A percentile compares a stretch with the other conserved stretches of the same genome.
Evolutionary conservation across 2,888 invertebrate genomes (phyloP).

Genomic region (Tipula vernalis): DNA sequence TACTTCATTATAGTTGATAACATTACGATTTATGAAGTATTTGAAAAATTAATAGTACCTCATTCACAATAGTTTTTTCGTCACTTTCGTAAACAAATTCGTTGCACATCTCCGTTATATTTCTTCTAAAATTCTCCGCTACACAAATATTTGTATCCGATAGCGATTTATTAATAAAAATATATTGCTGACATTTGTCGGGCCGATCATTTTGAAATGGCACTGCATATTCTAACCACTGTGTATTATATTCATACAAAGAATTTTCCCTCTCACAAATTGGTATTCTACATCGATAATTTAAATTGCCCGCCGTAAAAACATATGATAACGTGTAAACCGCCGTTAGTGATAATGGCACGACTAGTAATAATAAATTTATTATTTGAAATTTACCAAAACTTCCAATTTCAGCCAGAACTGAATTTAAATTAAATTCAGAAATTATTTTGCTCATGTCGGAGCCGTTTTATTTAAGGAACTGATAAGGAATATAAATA

Average conservation of each 20-base stretch:
- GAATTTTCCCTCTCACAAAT: not conserved
- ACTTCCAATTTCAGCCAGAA: not conserved
- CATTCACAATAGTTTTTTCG: not conserved
- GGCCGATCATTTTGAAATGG: not conserved
- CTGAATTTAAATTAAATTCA: not conserved
- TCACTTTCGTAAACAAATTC: not conserved
- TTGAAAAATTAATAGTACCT: not conserved
- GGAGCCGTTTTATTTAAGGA: not conserved
- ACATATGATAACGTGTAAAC: not conserved
- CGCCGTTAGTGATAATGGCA: not conserved
- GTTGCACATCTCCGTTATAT: not conserved
- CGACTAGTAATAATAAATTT: not conserved
- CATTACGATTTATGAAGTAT: not conserved
- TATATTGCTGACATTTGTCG: not conserved
- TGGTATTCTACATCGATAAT: not conserved
- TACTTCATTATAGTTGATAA: not conserved
- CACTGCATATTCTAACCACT: not conserved
- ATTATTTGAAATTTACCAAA: not conserved
- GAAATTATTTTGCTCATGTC: not conserved
- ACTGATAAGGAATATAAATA: not conserved
- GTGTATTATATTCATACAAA: not conserved
- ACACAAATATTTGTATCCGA: not conserved
- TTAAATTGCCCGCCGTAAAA: conserved; percentile 5
- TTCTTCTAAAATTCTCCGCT: not conserved
- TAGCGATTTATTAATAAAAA: not conserved